Evolutionary conservation across 2,888 invertebrate genomes (phyloP), one percentile per base, ranked within the genome.

Genomic region (Clusia tigrina): DNA sequence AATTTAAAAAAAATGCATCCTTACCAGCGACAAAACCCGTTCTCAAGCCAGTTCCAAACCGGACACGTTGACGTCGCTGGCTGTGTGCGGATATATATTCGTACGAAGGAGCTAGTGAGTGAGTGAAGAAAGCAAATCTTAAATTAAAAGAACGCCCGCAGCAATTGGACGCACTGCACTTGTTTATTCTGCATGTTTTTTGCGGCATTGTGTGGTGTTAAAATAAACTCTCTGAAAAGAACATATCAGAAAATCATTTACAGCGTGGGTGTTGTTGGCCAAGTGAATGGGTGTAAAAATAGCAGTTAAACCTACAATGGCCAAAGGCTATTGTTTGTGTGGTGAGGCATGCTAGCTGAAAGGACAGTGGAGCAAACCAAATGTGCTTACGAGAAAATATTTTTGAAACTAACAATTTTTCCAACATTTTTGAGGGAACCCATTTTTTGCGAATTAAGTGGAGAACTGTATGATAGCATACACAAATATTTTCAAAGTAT

Each of bases 171-270:
- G n/a, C 2, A 6, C 6, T 32, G 32, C 32, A 12, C 12, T 32
- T 32, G 6, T 12, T 32, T 20, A 3, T 48, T 48, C 22, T 42
- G 42, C 3, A 15, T 42, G 9, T 42, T 10, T 22, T 48, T 48
- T 18, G 42, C 12, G 10, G 42, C n/a, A n/a, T 42, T 42, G 42
- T 6, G 42, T 42, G 42, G 42, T 3, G 42, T 20, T 48, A 9
- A 48, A 48, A 20, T 48, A 48, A 48, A 48, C 48, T 20, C 48
- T 18, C 10, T 6, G 48, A 3, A 2, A 48, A 20, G 2, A 48
- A 48, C 20, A 20, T 22, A 48, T 48, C 20, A 48, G 48, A 20
- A 48, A 48, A 48, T 48, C 18, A 48, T 48, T 48, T 48, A 48
- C 48, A 48, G 22, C 22, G 15, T 20, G 48, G n/a, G n/a, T n/a